These are phyloP conservation scores for Zeuzera pyrina DNA, from an alignment of 2,888 invertebrate species.

Conservation along the genomic window DNA sequence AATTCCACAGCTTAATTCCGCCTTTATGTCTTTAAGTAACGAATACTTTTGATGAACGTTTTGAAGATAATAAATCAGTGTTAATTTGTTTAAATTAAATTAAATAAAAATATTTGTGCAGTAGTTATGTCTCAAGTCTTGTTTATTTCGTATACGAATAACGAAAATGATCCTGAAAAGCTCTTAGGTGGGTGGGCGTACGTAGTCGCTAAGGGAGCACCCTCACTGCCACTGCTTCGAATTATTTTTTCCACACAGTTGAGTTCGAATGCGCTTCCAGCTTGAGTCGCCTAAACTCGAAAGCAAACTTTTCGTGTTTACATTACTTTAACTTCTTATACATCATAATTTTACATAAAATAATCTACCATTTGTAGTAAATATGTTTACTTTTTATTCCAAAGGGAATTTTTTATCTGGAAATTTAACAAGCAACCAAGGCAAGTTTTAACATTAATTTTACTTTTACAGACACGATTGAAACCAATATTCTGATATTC, in stretches of 20 bases:
- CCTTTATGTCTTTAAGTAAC: too few species aligned
- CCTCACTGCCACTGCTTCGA: conserved; percentile 46
- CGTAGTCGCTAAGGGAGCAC: conserved; percentile 17
- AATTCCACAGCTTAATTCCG: too few species aligned
- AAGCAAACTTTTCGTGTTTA: conserved; percentile 69
- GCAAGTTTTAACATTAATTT: too few species aligned
- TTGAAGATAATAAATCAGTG: too few species aligned
- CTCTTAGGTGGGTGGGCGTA: conserved; percentile 8
- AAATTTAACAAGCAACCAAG: too few species aligned
- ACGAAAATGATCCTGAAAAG: conserved; percentile 39
- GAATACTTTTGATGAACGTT: too few species aligned
- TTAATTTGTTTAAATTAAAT: too few species aligned
- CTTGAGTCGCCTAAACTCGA: conserved; percentile 61
- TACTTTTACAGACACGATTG: too few species aligned
- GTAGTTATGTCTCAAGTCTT: conserved; percentile 31
- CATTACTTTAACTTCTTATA: conserved; percentile 64
- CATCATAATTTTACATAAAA: conserved; percentile 43
- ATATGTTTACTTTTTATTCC: too few species aligned
- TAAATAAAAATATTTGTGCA: too few species aligned
- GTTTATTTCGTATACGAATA: conserved; percentile 40
- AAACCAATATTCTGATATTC: too few species aligned
- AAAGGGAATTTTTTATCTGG: too few species aligned
- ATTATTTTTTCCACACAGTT: conserved; percentile 70
- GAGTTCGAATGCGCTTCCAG: conserved; percentile 65
- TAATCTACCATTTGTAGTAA: conserved; percentile 3